Evolutionary conservation across 2,888 invertebrate genomes (phyloP).

Genomic region (Drosophila tripunctata): DNA sequence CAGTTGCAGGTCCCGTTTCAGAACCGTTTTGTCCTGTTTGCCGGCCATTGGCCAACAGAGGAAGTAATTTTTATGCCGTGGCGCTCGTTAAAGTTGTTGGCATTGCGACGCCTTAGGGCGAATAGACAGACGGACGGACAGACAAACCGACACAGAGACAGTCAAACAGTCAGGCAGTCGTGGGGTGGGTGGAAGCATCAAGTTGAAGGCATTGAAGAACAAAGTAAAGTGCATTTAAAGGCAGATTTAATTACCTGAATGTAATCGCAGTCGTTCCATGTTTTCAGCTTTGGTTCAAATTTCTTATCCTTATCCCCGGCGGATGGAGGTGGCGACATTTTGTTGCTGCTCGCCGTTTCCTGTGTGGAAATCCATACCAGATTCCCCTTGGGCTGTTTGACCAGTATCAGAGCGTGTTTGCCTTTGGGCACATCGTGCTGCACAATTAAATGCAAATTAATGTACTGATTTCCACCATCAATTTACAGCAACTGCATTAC

Average conservation of each 20-base stretch:
- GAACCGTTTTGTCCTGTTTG: conserved; percentile 43
- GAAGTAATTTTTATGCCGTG: conserved; percentile 65
- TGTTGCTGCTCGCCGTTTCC: conserved; percentile 85
- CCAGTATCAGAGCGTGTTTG: conserved; percentile 94
- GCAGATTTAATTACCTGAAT: conserved; percentile 86
- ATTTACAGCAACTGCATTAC: conserved; percentile 2
- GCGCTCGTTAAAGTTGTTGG: conserved; percentile 65
- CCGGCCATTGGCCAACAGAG: conserved; percentile 63
- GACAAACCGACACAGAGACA: not conserved
- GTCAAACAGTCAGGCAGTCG: conserved; percentile 5
- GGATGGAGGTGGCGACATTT: conserved; percentile 86
- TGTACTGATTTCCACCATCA: conserved; percentile 24
- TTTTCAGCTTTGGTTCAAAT: conserved; percentile 85
- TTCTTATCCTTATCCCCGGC: conserved; percentile 86
- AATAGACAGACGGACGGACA: no score
- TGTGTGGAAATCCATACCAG: conserved; percentile 93
- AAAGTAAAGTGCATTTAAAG: conserved; percentile 60
- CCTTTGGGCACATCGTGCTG: conserved; percentile 93
- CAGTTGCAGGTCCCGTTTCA: conserved; percentile 10
- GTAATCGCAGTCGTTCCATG: conserved; percentile 94
- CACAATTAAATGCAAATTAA: conserved; percentile 55
- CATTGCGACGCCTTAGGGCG: conserved; percentile 16
- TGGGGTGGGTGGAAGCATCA: not conserved
- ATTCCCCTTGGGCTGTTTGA: conserved; percentile 93
- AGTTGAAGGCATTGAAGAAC: conserved; percentile 10